Percentiles rank a stretch among this genome's conserved stretches.
phyloP scores from a whole-genome alignment of 1,140 invertebrate genomes.

The Pseudobourletiella spinata region DNA sequence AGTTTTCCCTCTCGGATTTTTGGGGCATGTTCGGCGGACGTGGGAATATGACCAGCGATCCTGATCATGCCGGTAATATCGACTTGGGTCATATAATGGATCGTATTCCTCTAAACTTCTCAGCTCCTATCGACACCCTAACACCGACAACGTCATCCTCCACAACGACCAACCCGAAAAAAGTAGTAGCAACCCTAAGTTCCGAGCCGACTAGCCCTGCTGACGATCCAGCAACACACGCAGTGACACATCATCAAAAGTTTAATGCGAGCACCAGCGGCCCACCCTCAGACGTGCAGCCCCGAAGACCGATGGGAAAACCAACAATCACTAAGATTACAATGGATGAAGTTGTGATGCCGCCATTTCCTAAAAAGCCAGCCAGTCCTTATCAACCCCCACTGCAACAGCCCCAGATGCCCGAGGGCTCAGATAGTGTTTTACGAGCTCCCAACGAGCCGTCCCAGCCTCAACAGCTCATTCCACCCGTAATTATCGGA shows the following conservation, averaged over 20 bases:
- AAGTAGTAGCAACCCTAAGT: neutral
- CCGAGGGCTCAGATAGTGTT: neutral
- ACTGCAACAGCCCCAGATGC: neutral
- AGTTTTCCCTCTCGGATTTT: slow-evolving; percentile 25
- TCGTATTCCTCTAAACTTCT: slow-evolving; percentile 26
- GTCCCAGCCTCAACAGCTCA: slow-evolving; percentile 6
- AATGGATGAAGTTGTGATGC: slow-evolving; percentile 10
- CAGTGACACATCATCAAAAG: no score
- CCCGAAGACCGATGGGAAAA: slow-evolving; percentile 22
- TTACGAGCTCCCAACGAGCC: neutral
- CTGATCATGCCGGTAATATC: no score
- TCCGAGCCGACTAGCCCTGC: no score
- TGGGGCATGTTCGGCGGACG: slow-evolving; percentile 24
- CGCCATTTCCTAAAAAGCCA: neutral
- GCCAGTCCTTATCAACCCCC: neutral
- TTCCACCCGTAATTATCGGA: slow-evolving; percentile 33
- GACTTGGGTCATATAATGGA: neutral
- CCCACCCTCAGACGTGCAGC: slow-evolving; percentile 9
- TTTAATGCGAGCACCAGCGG: no score
- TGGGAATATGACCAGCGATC: neutral
- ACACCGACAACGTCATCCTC: neutral
- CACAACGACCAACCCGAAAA: neutral
- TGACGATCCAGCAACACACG: no score
- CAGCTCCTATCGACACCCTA: slow-evolving; percentile 25
- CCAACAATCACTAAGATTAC: slow-evolving; percentile 34